These are phyloP conservation scores for Andrena bicolor DNA, from an alignment of 2,888 invertebrate genomes.

Conservation along the genomic window DNA sequence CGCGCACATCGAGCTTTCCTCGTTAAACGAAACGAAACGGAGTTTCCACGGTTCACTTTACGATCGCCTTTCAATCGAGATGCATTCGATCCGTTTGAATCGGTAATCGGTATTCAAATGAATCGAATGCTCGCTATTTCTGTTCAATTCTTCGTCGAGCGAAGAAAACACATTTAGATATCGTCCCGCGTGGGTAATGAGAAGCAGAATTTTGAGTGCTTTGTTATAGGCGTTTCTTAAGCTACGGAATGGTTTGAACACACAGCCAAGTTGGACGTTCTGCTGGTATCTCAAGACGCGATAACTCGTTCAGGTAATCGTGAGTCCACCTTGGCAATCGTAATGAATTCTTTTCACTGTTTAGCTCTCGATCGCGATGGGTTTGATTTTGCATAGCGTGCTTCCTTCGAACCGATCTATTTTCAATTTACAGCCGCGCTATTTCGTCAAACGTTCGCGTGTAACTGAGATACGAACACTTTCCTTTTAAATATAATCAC, in stretches of 20 bases:
- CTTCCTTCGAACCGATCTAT: too few species aligned
- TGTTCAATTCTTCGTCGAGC: neutral
- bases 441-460: conserved; percentile 7
- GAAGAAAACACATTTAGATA: neutral
- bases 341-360: neutral
- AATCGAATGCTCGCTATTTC: neutral
- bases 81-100: neutral
- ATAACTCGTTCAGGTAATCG: neutral
- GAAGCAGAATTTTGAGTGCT: neutral
- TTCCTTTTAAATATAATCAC: neutral
- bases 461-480: neutral
- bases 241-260: conserved; percentile 20
- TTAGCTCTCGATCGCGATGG: neutral
- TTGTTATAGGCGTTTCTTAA: conserved; percentile 14
- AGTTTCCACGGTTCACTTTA: neutral
- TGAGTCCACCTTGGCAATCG: neutral
- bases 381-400: too few species aligned
- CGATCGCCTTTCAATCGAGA: neutral
- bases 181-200: neutral
- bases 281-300: neutral
- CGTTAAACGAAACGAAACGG: conserved; percentile 2
- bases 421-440: neutral
- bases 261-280: neutral
- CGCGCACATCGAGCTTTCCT: neutral
- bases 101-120: neutral